These are phyloP conservation scores for Esperia sulphurella DNA, from an alignment of 2,888 invertebrate species.

Conservation along the genomic window DNA sequence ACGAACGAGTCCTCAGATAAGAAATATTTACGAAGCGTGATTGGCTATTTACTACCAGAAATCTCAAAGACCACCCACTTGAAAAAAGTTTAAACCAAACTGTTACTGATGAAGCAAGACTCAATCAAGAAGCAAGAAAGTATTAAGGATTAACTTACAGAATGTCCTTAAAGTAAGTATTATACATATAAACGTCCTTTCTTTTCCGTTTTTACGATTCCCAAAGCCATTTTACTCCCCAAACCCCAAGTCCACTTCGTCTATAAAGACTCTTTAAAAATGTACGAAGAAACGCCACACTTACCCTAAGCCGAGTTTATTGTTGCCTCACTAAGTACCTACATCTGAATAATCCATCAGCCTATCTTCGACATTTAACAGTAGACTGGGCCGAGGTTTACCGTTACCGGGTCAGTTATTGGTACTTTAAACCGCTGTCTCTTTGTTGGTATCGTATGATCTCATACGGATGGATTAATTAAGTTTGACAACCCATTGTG, in stretches of 20 bases:
- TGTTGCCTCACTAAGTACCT: slow-evolving; percentile 1
- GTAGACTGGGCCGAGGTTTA: slow-evolving; percentile 38
- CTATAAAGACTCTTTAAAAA: slow-evolving; percentile 7
- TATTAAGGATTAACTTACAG: too few relatives aligned
- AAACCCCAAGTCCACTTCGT: background rate
- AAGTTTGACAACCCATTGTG: slow-evolving; percentile 43
- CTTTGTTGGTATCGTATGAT: slow-evolving; percentile 1
- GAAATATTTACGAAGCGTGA: too few relatives aligned
- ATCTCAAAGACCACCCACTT: background rate
- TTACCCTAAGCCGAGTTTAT: slow-evolving; percentile 6
- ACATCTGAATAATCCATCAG: slow-evolving; percentile 41
- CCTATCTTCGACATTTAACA: slow-evolving; percentile 43
- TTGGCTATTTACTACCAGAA: background rate
- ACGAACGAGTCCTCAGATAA: too few relatives aligned
- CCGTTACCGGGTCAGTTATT: slow-evolving; percentile 40
- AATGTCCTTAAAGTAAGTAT: too few relatives aligned
- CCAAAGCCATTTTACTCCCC: too few relatives aligned
- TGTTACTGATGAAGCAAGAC: too few relatives aligned
- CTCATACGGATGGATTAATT: slow-evolving; percentile 35
- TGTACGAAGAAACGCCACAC: background rate
- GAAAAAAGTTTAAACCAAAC: slow-evolving; percentile 17
- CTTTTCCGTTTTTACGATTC: too few relatives aligned
- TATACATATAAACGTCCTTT: too few relatives aligned
- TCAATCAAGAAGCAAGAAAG: too few relatives aligned
- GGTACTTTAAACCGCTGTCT: background rate